Conservation (phyloP, 2,888 invertebrate species). For the Homarus gammarus region DNA sequence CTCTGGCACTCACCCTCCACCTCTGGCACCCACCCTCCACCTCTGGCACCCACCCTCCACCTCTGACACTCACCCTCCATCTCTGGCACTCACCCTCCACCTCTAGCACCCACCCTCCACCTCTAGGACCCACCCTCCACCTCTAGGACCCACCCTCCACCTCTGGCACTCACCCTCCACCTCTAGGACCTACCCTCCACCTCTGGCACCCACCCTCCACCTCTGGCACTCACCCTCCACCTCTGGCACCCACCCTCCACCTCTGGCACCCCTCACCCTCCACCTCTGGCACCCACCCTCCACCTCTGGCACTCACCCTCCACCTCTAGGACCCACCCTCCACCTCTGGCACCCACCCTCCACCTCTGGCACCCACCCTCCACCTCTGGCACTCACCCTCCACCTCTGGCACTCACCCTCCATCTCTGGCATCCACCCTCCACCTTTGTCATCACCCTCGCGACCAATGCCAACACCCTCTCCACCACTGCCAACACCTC, state of each 20-base stretch:
- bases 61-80: constrained; percentile 13
- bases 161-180: constrained; percentile 29
- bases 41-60: not conserved
- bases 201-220: not conserved
- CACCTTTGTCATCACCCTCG: not conserved
- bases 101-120: not conserved
- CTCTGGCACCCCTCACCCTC: not conserved
- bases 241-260: not conserved
- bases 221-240: not conserved
- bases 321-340: not conserved
- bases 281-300: not conserved
- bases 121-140: not conserved
- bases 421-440: not conserved
- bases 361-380: constrained; percentile 12
- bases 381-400: constrained; percentile 13
- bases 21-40: not conserved
- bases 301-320: not conserved
- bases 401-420: constrained; percentile 13
- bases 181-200: constrained; percentile 28
- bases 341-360: not conserved
- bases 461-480: not conserved
- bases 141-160: not conserved
- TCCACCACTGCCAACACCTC: not conserved
- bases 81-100: constrained; percentile 8
- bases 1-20: constrained; percentile 8